These are phyloP conservation scores for Phanerotoma sp. DNA, from an alignment of 2,888 invertebrate genomes.

Conservation along the genomic window DNA sequence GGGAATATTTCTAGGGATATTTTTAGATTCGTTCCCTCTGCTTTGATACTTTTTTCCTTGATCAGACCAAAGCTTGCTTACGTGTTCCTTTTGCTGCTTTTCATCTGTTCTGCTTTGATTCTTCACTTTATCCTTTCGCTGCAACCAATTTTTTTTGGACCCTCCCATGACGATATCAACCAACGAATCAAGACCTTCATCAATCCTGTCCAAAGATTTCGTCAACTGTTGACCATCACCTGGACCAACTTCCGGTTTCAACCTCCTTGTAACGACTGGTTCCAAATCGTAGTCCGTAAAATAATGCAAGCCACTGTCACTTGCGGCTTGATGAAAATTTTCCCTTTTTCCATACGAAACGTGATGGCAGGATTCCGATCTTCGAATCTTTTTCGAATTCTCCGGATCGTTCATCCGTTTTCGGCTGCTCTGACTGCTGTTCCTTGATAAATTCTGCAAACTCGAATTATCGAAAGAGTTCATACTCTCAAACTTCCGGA, in stretches of 20 bases:
- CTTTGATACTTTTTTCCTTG: conserved; percentile 22
- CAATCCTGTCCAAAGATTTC: conserved; percentile 78
- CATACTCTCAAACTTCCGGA: conserved; percentile 53
- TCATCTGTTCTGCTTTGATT: conserved; percentile 8
- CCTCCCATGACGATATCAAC: conserved; percentile 71
- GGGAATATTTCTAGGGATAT: not conserved
- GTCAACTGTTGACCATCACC: conserved; percentile 57
- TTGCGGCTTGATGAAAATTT: conserved; percentile 47
- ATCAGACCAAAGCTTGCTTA: not conserved
- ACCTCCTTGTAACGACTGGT: conserved; percentile 35
- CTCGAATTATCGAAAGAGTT: conserved; percentile 50
- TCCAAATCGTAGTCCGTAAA: conserved; percentile 50
- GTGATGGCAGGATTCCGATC: conserved; percentile 55
- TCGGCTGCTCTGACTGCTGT: conserved; percentile 18
- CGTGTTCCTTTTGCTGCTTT: not conserved
- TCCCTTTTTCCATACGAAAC: conserved; percentile 39
- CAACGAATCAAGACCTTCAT: conserved; percentile 71
- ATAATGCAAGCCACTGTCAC: conserved; percentile 56
- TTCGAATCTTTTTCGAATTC: conserved; percentile 39
- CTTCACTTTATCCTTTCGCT: not conserved
- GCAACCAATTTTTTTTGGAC: conserved; percentile 51
- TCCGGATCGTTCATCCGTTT: conserved; percentile 23
- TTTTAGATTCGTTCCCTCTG: conserved; percentile 23
- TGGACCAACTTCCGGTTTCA: conserved; percentile 35
- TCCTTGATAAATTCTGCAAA: conserved; percentile 38